Percentiles rank a stretch among this genome's conserved stretches.
Evolutionary conservation across 2,797 vertebrate species (phyloP).

Genomic region (Malurus splendens): DNA sequence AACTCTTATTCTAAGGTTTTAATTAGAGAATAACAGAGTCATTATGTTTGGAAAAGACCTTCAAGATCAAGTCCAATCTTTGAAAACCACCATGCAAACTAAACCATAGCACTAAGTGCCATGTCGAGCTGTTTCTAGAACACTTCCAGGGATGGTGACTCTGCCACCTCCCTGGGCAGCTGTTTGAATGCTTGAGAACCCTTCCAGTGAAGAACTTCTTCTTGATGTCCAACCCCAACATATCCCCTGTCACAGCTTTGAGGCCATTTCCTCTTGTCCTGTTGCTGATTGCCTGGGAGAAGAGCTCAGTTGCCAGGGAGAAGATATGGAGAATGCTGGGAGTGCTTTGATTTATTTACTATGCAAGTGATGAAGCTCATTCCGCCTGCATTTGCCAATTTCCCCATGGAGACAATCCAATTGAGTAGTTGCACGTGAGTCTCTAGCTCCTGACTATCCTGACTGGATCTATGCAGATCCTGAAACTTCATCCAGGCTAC

Average conservation of each 20-base stretch:
- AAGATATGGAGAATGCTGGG: background rate
- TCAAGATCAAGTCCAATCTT: background rate
- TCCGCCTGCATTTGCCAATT: background rate
- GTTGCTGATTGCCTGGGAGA: background rate
- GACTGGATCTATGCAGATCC: background rate
- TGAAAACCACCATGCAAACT: background rate
- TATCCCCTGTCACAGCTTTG: background rate
- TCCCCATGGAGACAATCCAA: background rate
- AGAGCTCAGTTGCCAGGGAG: background rate
- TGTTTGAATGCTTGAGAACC: background rate
- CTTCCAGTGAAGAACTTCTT: background rate
- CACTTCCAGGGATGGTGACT: background rate
- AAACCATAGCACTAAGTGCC: background rate
- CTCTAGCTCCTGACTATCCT: background rate
- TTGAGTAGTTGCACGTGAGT: background rate
- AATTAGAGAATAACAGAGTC: background rate
- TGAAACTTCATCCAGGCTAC: background rate
- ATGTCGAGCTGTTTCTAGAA: background rate
- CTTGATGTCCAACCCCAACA: background rate
- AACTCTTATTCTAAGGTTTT: background rate
- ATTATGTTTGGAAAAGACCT: background rate
- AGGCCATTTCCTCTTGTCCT: background rate
- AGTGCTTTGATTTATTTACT: background rate
- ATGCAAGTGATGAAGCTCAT: background rate
- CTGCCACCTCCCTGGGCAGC: rapidly evolving